Evolutionary conservation across 2,113 vertebrate species (phyloP).

Genomic region (Ptilorrhoa leucosticta): DNA sequence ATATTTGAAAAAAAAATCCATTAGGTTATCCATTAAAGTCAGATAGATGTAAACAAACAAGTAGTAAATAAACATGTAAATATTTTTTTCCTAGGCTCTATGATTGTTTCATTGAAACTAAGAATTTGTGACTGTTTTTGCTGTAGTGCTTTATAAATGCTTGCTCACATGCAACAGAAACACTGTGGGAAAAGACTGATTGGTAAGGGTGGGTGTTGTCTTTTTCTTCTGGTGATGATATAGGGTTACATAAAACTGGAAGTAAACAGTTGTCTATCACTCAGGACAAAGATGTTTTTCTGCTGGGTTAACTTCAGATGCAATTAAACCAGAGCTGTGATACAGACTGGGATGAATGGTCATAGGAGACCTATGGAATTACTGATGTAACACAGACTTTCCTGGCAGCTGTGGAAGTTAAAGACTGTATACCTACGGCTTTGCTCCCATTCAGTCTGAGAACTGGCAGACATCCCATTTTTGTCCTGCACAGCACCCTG

Average conservation of each 20-base stretch:
- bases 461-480: background rate
- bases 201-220: background rate
- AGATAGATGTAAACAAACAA: background rate
- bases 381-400: background rate
- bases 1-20: background rate
- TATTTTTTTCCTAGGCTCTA: background rate
- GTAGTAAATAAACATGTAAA: background rate
- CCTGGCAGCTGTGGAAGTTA: background rate
- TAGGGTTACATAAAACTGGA: background rate
- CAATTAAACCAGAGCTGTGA: background rate
- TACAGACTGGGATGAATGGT: background rate
- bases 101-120: background rate
- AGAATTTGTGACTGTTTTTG: background rate
- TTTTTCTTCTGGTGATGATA: background rate
- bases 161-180: background rate
- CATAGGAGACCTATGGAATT: background rate
- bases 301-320: background rate
- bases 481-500: background rate
- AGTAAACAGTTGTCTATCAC: background rate
- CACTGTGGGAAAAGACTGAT: background rate
- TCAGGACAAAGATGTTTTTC: background rate
- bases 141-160: background rate
- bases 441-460: background rate
- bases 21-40: background rate
- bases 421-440: background rate